Percentiles rank a stretch among this genome's conserved stretches.
Evolutionary conservation across 1,140 invertebrate genomes (phyloP).

Genomic region (Maconellicoccus hirsutus): DNA sequence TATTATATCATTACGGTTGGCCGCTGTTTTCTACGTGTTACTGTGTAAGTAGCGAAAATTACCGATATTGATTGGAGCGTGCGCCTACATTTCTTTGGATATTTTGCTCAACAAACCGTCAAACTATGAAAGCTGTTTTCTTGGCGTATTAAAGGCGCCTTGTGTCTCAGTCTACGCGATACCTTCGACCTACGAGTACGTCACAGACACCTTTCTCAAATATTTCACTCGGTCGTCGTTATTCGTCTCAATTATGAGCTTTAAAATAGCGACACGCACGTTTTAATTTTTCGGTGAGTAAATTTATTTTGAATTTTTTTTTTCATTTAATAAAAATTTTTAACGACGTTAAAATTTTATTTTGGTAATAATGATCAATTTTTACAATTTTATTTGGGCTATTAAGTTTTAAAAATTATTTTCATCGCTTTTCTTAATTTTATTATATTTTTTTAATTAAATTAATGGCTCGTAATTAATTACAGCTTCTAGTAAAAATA

Average conservation of each 20-base stretch:
- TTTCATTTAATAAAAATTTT: no score
- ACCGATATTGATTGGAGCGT: constrained; percentile 22
- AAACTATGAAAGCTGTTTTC: constrained; percentile 14
- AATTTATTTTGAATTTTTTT: neutral
- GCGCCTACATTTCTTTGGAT: constrained; percentile 15
- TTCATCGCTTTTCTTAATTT: no score
- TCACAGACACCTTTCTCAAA: neutral
- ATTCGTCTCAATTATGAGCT: neutral
- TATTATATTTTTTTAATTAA: no score
- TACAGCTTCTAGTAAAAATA: no score
- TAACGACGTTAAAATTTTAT: no score
- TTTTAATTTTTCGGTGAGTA: neutral
- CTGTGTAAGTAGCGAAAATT: constrained; percentile 12
- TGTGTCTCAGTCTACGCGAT: neutral
- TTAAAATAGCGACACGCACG: neutral
- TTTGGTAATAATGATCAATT: no score
- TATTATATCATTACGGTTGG: neutral
- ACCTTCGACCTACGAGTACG: neutral
- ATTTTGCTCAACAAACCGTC: constrained; percentile 2
- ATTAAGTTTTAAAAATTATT: no score
- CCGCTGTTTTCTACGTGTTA: neutral
- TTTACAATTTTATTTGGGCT: no score
- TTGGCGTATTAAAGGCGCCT: constrained; percentile 14
- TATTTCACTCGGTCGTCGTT: neutral
- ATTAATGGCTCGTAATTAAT: no score